phyloP scores from a whole-genome alignment of 2,888 invertebrate species.

The Cheilosia variabilis region DNA sequence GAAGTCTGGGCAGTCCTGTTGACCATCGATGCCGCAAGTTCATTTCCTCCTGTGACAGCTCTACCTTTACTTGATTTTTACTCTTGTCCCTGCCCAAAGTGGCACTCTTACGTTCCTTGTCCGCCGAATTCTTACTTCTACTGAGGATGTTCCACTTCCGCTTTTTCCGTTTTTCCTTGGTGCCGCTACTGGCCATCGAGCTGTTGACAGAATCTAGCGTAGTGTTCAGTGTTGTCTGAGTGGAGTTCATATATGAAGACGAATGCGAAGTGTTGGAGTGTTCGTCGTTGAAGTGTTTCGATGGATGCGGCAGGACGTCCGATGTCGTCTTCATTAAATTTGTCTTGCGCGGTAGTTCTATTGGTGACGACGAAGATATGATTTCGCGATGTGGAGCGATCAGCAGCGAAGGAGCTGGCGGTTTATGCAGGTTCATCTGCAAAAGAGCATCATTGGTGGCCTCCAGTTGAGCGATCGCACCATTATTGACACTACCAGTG shows the following conservation, averaged over 20 bases:
- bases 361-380: constrained; percentile 75
- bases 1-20: constrained; percentile 88
- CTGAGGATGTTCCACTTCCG: constrained; percentile 88
- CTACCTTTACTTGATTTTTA: constrained; percentile 83
- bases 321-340: constrained; percentile 78
- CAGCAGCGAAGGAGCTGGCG: constrained; percentile 79
- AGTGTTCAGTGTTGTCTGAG: constrained; percentile 83
- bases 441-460: constrained; percentile 59
- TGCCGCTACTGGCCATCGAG: constrained; percentile 81
- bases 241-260: constrained; percentile 77
- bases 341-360: constrained; percentile 79
- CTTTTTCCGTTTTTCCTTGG: constrained; percentile 87
- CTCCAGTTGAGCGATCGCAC: constrained; percentile 53
- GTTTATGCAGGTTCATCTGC: constrained; percentile 55
- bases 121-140: constrained; percentile 85
- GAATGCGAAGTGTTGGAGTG: constrained; percentile 80
- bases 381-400: constrained; percentile 79
- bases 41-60: constrained; percentile 82
- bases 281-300: constrained; percentile 74
- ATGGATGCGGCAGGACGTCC: constrained; percentile 78
- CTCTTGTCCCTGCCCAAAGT: constrained; percentile 88
- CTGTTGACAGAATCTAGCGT: constrained; percentile 80
- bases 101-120: constrained; percentile 86
- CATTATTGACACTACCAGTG: constrained; percentile 44
- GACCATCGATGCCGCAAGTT: constrained; percentile 88